Evolutionary conservation across 2,113 vertebrate species (phyloP), one percentile per base, ranked within the genome.

Genomic region (Thamnaconus septentrionalis): DNA sequence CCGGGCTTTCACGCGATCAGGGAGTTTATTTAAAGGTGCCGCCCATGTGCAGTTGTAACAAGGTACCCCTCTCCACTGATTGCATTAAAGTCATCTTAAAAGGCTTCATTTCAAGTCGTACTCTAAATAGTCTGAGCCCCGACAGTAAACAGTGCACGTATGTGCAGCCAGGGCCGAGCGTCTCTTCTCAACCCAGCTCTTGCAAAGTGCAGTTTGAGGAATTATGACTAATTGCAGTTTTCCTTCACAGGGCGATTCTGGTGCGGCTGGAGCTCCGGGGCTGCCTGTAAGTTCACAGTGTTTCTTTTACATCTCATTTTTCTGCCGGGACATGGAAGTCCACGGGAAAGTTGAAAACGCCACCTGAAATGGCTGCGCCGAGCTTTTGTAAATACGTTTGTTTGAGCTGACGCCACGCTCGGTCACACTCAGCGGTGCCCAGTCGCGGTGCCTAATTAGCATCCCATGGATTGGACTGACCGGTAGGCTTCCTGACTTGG

Each of bases 231-330:
- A 76, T 74, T 64, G 50, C 65, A 60, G 31, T 70, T n/a, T 59
- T 56, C 44, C 54, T 73, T 78, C 56, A 39, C 80, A 92, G 90
- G 91, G 90, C 10, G 90, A 92, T 41, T 46, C 9, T 2, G 88
- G 91, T 59, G 74, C 66, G n/a, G 69, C 85, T 47, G 89, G 85
- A 71, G 61, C 64, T 53, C 71, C 83, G 10, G 88, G 72, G 48
- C 68, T 78, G 40, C 61, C 84, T 77, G 91, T 93, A 85, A 85
- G 90, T 90, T 80, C 51, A 69, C 63, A 48, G 51, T 59, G 43
- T 66, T 73, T 60, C 49, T 68, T 76, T 76, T 69, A 43, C 61
- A 75, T 82, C 51, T 73, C 63, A 69, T 74, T 73, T 75, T 71
- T 6, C 48, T 62, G 3, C 57, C 41, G 67, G 18, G 78, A 12